Percentiles rank a stretch among this genome's conserved stretches.
phyloP scores from a whole-genome alignment of 2,797 vertebrate genomes.

The Acanthiza pusilla region DNA sequence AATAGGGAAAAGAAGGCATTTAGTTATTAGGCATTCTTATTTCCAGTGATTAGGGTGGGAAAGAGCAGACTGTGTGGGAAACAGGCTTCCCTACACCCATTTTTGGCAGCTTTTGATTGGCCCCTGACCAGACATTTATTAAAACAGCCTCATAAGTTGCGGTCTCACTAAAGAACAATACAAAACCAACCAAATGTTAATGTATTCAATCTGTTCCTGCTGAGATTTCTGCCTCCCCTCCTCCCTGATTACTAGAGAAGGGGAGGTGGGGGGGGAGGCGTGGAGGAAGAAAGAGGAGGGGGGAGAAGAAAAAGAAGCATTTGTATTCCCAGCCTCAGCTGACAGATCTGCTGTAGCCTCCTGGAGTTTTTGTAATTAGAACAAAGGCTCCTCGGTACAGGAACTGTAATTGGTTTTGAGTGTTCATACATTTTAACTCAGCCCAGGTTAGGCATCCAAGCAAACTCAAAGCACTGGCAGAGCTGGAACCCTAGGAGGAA shows the following conservation, averaged over 20 bases:
- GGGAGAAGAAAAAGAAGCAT: background rate
- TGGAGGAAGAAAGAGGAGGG: background rate
- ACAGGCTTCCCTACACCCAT: slow-evolving; percentile 67
- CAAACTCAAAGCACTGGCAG: background rate
- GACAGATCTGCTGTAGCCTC: background rate
- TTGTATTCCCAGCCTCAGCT: slow-evolving; percentile 30
- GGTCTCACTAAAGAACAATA: slow-evolving; percentile 80
- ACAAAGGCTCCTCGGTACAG: background rate
- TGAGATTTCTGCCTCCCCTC: slow-evolving; percentile 35
- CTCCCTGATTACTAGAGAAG: slow-evolving; percentile 35
- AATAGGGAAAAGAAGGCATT: slow-evolving; percentile 40
- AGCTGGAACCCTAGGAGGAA: background rate
- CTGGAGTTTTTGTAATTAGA: slow-evolving; percentile 23
- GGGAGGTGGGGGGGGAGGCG: fast-evolving
- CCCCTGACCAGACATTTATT: slow-evolving; percentile 76
- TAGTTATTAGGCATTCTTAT: slow-evolving; percentile 19
- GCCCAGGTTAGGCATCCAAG: slow-evolving; percentile 1
- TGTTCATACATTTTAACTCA: background rate
- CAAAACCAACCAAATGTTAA: slow-evolving; percentile 78
- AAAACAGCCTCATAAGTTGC: slow-evolving; percentile 77
- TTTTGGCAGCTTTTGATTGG: slow-evolving; percentile 77
- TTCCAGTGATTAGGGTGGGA: slow-evolving; percentile 71
- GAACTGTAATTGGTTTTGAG: background rate
- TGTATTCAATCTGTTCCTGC: slow-evolving; percentile 78
- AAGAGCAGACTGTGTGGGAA: slow-evolving; percentile 77